These are phyloP conservation scores for Carduelis carduelis DNA, from an alignment of 2,797 vertebrate genomes.

Conservation along the genomic window DNA sequence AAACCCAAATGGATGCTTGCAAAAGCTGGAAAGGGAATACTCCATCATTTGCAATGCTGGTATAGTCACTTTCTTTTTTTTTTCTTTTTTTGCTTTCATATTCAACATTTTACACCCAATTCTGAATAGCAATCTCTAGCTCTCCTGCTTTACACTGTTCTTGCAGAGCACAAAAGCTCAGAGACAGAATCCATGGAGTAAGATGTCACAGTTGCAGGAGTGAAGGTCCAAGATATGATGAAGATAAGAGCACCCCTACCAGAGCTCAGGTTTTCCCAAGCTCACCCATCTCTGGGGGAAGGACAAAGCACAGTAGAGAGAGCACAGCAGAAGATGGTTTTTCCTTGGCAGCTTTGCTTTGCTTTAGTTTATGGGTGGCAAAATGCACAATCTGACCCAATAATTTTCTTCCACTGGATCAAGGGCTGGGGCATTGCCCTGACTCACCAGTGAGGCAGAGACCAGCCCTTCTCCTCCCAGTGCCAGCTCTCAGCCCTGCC, in stretches of 20 bases:
- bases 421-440: neutral
- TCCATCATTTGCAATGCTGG: neutral
- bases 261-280: neutral
- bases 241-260: neutral
- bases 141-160: neutral
- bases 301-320: neutral
- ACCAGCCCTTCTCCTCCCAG: neutral
- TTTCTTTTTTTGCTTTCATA: neutral
- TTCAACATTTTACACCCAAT: neutral
- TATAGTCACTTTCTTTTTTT: slow-evolving; percentile 13
- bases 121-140: neutral
- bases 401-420: neutral
- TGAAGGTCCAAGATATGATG: neutral
- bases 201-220: neutral
- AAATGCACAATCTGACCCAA: neutral
- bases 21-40: slow-evolving; percentile 45
- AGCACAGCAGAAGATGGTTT: neutral
- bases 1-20: slow-evolving; percentile 46
- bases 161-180: neutral
- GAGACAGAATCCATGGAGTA: neutral
- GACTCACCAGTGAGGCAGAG: neutral
- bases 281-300: neutral
- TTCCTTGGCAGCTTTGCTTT: neutral
- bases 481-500: neutral
- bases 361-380: neutral